Percentiles rank a stretch among this genome's conserved stretches.
Evolutionary conservation across 92 coral and sea anemone species (phyloP).

Genomic region (Plumapathes pennacea): DNA sequence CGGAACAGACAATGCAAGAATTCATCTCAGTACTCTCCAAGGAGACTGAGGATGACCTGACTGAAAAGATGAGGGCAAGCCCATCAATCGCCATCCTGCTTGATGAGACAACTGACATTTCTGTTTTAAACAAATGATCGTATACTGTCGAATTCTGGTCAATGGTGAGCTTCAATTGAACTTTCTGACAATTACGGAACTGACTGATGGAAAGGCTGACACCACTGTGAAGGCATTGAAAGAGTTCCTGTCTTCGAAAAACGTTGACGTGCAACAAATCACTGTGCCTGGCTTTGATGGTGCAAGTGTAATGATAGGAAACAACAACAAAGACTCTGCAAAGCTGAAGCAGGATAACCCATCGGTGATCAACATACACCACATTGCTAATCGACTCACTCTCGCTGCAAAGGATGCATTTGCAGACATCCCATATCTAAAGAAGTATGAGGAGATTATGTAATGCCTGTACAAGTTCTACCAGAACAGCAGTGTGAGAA

Average conservation of each 20-base stretch:
- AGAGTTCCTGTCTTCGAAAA: no score
- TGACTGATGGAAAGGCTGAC: no score
- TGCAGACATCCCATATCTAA: slow-evolving; percentile 11
- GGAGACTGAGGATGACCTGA: slow-evolving; percentile 6
- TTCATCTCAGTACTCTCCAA: slow-evolving; percentile 2
- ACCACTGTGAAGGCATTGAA: no score
- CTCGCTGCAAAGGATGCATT: slow-evolving; percentile 19
- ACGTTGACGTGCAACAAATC: no score
- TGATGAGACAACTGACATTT: slow-evolving; percentile 31
- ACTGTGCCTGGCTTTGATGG: slow-evolving; percentile 36
- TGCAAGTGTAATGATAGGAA: slow-evolving; percentile 32
- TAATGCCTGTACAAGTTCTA: slow-evolving; percentile 13
- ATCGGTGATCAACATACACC: slow-evolving; percentile 37
- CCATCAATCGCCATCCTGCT: slow-evolving; percentile 11
- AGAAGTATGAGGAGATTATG: slow-evolving; percentile 18
- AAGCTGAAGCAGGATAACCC: slow-evolving; percentile 31
- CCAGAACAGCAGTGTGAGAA: slow-evolving; percentile 22
- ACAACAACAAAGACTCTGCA: slow-evolving; percentile 30
- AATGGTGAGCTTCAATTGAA: no score
- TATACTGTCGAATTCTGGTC: no score
- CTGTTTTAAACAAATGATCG: no score
- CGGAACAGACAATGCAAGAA: slow-evolving; percentile 28
- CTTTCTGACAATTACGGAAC: no score
- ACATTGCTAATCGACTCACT: slow-evolving; percentile 37
- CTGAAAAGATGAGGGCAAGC: slow-evolving; percentile 3